Evolutionary conservation across 2,888 invertebrate species (phyloP).

Genomic region (Blera fallax): DNA sequence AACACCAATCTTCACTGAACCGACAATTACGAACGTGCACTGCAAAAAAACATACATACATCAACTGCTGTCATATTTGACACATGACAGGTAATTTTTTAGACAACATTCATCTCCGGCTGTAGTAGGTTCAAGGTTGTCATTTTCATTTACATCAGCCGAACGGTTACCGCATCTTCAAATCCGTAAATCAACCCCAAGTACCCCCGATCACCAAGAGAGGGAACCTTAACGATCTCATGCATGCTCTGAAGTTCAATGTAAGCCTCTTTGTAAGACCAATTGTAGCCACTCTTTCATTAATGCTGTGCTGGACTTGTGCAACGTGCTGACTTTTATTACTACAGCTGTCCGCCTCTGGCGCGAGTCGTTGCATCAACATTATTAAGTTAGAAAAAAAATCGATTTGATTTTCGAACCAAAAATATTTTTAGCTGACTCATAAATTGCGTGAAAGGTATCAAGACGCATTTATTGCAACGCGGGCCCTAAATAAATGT

Average conservation of each 20-base stretch:
- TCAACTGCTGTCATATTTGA: background rate
- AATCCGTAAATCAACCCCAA: conserved; percentile 16
- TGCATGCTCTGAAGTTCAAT: conserved; percentile 23
- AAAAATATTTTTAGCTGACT: background rate
- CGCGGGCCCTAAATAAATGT: background rate
- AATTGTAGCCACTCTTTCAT: conserved; percentile 1
- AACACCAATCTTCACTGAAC: background rate
- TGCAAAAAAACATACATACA: background rate
- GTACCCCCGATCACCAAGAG: conserved; percentile 4
- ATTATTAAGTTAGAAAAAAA: background rate
- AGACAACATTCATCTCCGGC: conserved; percentile 4
- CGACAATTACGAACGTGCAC: background rate
- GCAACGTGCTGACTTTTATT: conserved; percentile 11
- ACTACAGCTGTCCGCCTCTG: background rate
- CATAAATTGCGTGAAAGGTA: conserved; percentile 14
- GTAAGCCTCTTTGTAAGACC: background rate
- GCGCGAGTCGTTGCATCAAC: background rate
- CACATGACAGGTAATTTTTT: conserved; percentile 1
- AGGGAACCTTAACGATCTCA: conserved; percentile 8
- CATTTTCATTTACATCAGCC: background rate
- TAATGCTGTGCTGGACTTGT: conserved; percentile 7
- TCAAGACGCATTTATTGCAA: background rate
- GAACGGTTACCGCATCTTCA: conserved; percentile 26
- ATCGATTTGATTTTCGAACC: background rate
- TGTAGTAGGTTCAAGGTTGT: conserved; percentile 55